Evolutionary conservation across 2,888 invertebrate genomes (phyloP), one percentile per base, ranked within the genome.

Genomic region (Hydrotaea cyrtoneurina): DNA sequence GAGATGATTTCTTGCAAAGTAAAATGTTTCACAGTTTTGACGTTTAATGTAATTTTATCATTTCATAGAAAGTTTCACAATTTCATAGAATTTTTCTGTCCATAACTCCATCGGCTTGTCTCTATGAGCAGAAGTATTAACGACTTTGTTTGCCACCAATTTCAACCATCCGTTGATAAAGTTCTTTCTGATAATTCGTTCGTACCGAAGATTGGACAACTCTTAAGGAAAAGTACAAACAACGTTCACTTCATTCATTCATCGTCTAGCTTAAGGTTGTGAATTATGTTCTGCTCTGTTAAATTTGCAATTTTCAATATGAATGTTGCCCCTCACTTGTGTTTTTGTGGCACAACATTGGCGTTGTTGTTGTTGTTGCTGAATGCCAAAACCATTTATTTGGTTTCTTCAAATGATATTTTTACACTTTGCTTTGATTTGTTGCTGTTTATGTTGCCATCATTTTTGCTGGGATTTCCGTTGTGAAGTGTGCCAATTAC

Each of bases 401-500:
- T 76, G 46, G 64, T 72, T 79, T 83, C 69, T 69, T 46, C 15
- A 69, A 69, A 69, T 15, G 46, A 23, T 69, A 69, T 69, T 80
- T 46, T 69, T 83, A 62, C 19, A 83, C 43, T 73, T 46, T 64
- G 50, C 55, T 80, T 73, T 57, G 31, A 77, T 77, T 62, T 78
- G 39, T 62, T 75, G 71, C 62, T 72, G 62, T 23, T 69, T 43
- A 50, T 59, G 53, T 74, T 82, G 77, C 79, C 31, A 71, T 85
- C 46, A 77, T 80, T 81, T 74, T 77, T 46, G 59, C 43, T 74
- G 19, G 57, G 57, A 23, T 77, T 85, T 79, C 66, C 76, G 50
- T 84, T 82, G 77, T 43, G 80, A 83, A 85, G 82, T 85, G 85
- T 82, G 80, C 85, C 84, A 84, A 84, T 81, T 84, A 84, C 78